Conservation (phyloP, 2,113 vertebrate genomes). For the Dicrurus megarhynchus region DNA sequence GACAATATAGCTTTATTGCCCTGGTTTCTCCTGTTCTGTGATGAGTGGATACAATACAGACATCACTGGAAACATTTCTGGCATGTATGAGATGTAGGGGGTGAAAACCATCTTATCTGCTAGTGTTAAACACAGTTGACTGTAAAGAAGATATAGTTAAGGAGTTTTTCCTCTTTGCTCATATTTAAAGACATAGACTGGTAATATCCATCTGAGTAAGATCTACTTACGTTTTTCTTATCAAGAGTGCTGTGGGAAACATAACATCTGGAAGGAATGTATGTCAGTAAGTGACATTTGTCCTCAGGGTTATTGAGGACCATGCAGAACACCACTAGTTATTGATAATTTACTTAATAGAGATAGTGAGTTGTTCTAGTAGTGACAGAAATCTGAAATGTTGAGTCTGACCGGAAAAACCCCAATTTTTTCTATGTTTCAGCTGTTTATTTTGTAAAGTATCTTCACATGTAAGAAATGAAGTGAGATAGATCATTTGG, state of each 20-base stretch:
- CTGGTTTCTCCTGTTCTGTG: background rate
- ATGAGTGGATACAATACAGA: background rate
- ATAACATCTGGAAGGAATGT: slow-evolving; percentile 85
- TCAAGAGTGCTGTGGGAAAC: slow-evolving; percentile 82
- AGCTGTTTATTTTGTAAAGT: background rate
- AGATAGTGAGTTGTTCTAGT: slow-evolving; percentile 47
- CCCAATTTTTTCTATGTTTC: rapidly evolving
- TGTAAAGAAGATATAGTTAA: background rate
- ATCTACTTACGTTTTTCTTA: slow-evolving; percentile 84
- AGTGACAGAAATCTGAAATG: slow-evolving; percentile 51
- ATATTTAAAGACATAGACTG: background rate
- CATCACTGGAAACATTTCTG: background rate
- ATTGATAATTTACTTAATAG: slow-evolving; percentile 68
- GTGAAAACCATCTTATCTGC: background rate
- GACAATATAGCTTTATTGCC: background rate
- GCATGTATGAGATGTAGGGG: background rate
- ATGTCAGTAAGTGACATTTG: slow-evolving; percentile 37
- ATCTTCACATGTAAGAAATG: background rate
- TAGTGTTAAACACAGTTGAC: background rate
- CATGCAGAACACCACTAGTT: slow-evolving; percentile 62
- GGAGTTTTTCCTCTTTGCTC: background rate
- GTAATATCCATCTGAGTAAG: slow-evolving; percentile 68
- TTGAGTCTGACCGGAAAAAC: slow-evolving; percentile 26
- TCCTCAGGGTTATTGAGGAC: slow-evolving; percentile 48
- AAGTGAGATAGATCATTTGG: background rate